Base-by-base conservation (phyloP, 2,113 vertebrate genomes). In the Pithys albifrons region DNA sequence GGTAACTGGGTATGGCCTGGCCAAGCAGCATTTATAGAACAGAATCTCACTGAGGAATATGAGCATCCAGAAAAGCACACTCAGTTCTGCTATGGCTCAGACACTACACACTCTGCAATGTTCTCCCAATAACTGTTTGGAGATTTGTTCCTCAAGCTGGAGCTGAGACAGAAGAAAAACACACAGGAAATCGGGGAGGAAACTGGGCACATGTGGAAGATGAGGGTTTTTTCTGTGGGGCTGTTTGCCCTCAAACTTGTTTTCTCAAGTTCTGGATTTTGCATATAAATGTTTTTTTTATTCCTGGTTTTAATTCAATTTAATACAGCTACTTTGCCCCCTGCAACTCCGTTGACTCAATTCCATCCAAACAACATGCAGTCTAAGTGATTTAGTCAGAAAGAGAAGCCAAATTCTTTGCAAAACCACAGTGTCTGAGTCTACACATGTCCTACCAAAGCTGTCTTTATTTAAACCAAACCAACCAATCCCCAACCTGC, bases 321-420 rank as follows among this genome's bases (percentile, higher is more conserved):
- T 48, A 83, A 70, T 70, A 66, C 20, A 28, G 67, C 88, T 74
- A 55, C 65, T 87, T 87, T 83, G 88, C 82, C 72, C 71, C 25
- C 93, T 65, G 71, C 88, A 71, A 91, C 54, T 77, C 87, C 86
- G 80, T 65, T 85, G 76, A 89, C 52, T 58, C 85, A 80, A 55
- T 45, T 82, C 88, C 88, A 96, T 27, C 64, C 90, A 89, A 81
- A 94, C 55, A 89, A 85, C 31, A 49, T 5, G 25, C 41, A 89
- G 80, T 58, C 69, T 20, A 55, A 83, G 73, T 35, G 52, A 91
- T 46, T 94, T 43, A 62, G 54, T 1, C 52, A 62, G 75, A 61
- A 77, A 90, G 43, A 66, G 70, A 92, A 91, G 88, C 51, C 88
- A 82, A 94, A 91, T 93, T 48, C 91, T 95, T 94, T 84, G 90